Conservation (phyloP, 2,797 vertebrate genomes). For the Erithacus rubecula region DNA sequence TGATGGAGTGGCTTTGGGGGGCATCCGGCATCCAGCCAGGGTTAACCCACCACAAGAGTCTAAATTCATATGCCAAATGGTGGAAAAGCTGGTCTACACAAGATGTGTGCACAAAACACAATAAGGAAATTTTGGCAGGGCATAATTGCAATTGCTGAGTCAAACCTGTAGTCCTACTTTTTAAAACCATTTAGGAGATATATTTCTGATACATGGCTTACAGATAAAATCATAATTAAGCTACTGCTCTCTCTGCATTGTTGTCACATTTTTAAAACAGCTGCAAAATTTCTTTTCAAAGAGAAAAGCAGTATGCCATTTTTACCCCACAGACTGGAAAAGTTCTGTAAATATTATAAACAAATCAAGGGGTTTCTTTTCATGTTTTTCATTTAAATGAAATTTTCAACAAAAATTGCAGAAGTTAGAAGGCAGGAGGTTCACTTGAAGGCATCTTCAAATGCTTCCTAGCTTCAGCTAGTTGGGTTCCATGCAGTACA, state of each 20-base stretch:
- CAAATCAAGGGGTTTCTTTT: background rate
- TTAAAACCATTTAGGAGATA: background rate
- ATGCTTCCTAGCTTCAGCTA: background rate
- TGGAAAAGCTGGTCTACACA: background rate
- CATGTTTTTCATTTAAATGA: background rate
- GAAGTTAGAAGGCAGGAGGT: background rate
- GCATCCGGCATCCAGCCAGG: background rate
- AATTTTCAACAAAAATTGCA: background rate
- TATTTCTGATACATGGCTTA: background rate
- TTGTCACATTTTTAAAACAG: background rate
- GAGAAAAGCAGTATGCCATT: background rate
- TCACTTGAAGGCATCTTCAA: background rate
- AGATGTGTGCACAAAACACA: background rate
- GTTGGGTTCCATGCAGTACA: background rate
- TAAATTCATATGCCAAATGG: background rate
- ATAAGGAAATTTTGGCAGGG: background rate
- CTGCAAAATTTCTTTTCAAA: background rate
- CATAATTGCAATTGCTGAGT: background rate
- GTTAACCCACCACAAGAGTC: background rate
- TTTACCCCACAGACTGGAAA: background rate
- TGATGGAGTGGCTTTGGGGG: background rate
- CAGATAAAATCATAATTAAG: background rate
- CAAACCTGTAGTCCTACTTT: background rate
- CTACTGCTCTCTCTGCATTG: background rate
- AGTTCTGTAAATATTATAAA: background rate